Evolutionary conservation across 2,888 invertebrate genomes (phyloP).

Genomic region (Siphlonurus alternatus): DNA sequence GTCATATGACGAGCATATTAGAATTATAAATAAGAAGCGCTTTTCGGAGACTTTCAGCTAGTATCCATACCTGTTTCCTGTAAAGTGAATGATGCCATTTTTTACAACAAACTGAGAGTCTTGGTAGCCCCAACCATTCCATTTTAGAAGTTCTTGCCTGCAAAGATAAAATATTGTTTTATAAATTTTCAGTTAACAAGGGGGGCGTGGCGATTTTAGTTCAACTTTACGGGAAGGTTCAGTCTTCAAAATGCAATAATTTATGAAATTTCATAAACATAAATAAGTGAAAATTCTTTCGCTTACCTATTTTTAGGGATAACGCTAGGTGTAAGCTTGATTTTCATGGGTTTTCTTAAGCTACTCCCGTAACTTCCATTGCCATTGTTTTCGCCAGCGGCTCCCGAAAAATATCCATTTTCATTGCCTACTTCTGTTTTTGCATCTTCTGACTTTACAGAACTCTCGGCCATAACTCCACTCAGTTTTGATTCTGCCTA

Average conservation of each 20-base stretch:
- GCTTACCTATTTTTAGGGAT: conserved; percentile 8
- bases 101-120: conserved; percentile 72
- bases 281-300: not conserved
- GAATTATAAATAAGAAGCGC: conserved; percentile 1
- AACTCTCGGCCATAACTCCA: not conserved
- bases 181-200: not conserved
- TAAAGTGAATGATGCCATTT: conserved; percentile 53
- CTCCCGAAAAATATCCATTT: not conserved
- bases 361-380: conserved; percentile 5
- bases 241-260: too few species aligned
- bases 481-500: not conserved
- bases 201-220: not conserved
- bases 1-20: too few species aligned
- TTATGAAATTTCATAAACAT: not conserved
- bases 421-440: not conserved
- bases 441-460: not conserved
- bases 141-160: conserved; percentile 84
- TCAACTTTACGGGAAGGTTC: too few species aligned
- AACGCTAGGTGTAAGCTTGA: conserved; percentile 4
- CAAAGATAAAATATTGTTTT: conserved; percentile 17
- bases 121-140: conserved; percentile 99
- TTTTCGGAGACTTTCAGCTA: conserved; percentile 13
- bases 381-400: not conserved
- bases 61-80: conserved; percentile 68
- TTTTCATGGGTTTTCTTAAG: not conserved